These are phyloP conservation scores for Lycaena phlaeas DNA, from an alignment of 2,888 invertebrate species.

Conservation along the genomic window DNA sequence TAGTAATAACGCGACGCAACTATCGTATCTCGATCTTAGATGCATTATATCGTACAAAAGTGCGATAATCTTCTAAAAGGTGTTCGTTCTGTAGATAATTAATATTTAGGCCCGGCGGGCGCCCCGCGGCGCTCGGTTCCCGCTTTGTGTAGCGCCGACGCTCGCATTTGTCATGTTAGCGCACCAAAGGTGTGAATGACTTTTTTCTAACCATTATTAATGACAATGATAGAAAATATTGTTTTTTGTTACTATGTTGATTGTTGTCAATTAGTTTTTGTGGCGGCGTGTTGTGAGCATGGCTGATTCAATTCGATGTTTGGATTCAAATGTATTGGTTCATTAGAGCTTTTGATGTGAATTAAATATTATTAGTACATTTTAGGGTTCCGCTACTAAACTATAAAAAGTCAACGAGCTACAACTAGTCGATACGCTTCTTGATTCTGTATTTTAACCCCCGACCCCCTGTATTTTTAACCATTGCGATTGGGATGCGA, in stretches of 20 bases:
- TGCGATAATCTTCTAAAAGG: conserved; percentile 69
- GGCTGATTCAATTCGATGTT: conserved; percentile 59
- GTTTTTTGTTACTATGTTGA: conserved; percentile 66
- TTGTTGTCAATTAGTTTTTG: conserved; percentile 71
- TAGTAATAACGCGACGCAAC: conserved; percentile 15
- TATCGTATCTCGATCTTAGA: conserved; percentile 50
- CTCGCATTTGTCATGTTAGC: conserved; percentile 71
- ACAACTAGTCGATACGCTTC: too few relatives aligned
- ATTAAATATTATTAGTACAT: neutral
- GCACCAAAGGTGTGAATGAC: conserved; percentile 69
- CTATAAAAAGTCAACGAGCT: too few relatives aligned
- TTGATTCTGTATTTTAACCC: too few relatives aligned
- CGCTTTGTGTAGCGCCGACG: conserved; percentile 50
- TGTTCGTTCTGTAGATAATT: conserved; percentile 67
- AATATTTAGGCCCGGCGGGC: conserved; percentile 60
- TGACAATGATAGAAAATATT: conserved; percentile 70
- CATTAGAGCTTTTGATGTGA: conserved; percentile 34
- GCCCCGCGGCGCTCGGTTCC: conserved; percentile 60
- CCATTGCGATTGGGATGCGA: too few relatives aligned
- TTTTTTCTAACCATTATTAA: conserved; percentile 68
- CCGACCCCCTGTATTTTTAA: too few relatives aligned
- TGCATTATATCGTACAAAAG: conserved; percentile 48
- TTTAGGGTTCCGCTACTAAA: too few relatives aligned
- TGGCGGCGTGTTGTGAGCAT: conserved; percentile 54
- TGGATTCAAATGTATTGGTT: conserved; percentile 60